Evolutionary conservation across 2,797 vertebrate genomes (phyloP).

Genomic region (Ceryle rudis): DNA sequence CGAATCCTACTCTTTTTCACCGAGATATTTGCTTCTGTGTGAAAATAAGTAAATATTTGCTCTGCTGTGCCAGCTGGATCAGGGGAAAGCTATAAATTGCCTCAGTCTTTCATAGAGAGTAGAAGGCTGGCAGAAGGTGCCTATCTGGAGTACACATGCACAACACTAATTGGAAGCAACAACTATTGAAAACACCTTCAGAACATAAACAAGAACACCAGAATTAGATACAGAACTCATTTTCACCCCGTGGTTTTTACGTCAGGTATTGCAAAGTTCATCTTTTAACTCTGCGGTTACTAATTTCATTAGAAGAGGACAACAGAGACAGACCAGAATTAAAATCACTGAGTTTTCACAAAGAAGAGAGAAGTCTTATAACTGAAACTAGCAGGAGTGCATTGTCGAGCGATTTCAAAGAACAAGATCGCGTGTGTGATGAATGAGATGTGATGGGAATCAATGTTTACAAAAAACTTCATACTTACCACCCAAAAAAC

Average conservation of each 20-base stretch:
- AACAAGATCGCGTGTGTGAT: not conserved
- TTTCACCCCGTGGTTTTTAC: not conserved
- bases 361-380: not conserved
- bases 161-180: not conserved
- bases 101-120: not conserved
- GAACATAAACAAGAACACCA: not conserved
- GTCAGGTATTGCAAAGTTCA: not conserved
- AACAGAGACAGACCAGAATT: not conserved
- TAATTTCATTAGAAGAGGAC: not conserved
- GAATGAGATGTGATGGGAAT: not conserved
- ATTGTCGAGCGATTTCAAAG: not conserved
- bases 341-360: not conserved
- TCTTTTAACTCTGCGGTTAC: not conserved
- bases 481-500: not conserved
- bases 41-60: slow-evolving; percentile 60
- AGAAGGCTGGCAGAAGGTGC: slow-evolving; percentile 41
- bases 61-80: slow-evolving; percentile 45
- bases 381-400: accelerated
- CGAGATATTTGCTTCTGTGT: slow-evolving; percentile 30
- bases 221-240: not conserved
- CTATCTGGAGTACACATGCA: not conserved
- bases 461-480: not conserved
- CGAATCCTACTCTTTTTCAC: not conserved
- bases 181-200: not conserved
- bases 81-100: not conserved